Evolutionary conservation across 1,140 invertebrate genomes (phyloP), one percentile per base, ranked within the genome.

Genomic region (Pseudachorutes palmiensis): DNA sequence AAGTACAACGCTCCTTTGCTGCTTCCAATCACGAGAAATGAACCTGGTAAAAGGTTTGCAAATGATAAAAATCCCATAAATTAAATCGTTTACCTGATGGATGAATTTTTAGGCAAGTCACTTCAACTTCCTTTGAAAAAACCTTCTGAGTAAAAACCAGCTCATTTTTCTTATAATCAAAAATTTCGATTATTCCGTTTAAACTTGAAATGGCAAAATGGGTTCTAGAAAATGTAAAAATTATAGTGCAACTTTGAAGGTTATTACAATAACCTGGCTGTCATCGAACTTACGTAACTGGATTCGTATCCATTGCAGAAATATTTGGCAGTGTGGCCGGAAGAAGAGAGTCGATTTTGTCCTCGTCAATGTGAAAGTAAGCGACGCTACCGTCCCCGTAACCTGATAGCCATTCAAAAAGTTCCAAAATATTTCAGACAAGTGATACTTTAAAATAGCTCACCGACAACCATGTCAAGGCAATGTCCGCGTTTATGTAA

Each of bases 81-180:
- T 22, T n/a, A 16, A 9, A 63, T 22, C 24, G 32, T 59, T 64
- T 62, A 70, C 71, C 71, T 0, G 62, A n/a, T 22, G 72, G 72
- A 65, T 73, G 72, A 61, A 73, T 70, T 30, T 69, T 68, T 28
- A 73, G 36, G 26, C 26, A 45, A 22, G 41, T 73, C 0, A 73
- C 58, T 16, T 31, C 24, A 2, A 57, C 51, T 32, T 65, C 63
- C 31, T 49, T 63, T 26, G 49, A 63, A 41, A 73, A 70, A 12
- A 70, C 45, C 51, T 64, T 41, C 12, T 49, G 49, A 57, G n/a
- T 30, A 16, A 19, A 66, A 1, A 67, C 64, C 26, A 72, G 14
- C 58, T 62, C 62, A 29, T 73, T 63, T 24, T 24, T 32, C 2
- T 1, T 45, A 31, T 33, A 71, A 36, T 73, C 67, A 51, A 69